Conservation (phyloP, 2,888 invertebrate species). For the Acronicta leporina region DNA sequence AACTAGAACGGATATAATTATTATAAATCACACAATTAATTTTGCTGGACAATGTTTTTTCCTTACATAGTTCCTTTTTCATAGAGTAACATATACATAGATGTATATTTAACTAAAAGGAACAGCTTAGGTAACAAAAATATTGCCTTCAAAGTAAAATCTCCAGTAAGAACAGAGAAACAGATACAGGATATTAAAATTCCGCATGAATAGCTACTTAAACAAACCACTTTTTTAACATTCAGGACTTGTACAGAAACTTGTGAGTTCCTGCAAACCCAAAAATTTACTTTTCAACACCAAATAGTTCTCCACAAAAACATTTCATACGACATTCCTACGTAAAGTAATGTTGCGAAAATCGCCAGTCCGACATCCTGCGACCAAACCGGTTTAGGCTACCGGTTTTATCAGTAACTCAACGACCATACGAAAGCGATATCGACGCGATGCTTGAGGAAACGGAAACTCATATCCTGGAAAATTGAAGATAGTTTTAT, state of each 20-base stretch:
- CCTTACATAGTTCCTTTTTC: background rate
- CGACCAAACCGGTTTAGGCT: constrained; percentile 49
- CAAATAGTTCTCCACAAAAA: constrained; percentile 34
- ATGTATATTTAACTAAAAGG: background rate
- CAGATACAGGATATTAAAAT: background rate
- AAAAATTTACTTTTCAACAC: constrained; percentile 29
- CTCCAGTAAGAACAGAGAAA: background rate
- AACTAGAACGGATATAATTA: constrained; percentile 19
- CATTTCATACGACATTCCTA: constrained; percentile 41
- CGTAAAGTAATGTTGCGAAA: constrained; percentile 54
- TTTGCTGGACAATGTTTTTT: background rate
- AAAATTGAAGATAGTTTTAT: constrained; percentile 54
- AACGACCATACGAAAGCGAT: constrained; percentile 58
- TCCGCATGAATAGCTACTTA: background rate
- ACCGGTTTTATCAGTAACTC: constrained; percentile 52
- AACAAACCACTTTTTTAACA: constrained; percentile 4
- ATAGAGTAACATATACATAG: too few relatives aligned
- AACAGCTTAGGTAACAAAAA: background rate
- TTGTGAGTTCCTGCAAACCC: constrained; percentile 28
- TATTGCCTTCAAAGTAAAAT: background rate
- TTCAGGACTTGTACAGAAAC: constrained; percentile 4
- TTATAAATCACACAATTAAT: constrained; percentile 6
- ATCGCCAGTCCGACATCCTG: constrained; percentile 50
- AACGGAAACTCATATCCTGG: constrained; percentile 75
- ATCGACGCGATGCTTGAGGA: constrained; percentile 64